A percentile compares a stretch with the other conserved stretches of the same genome.
These are phyloP conservation scores for Orgyia antiqua DNA, from an alignment of 2,888 invertebrate genomes.

Conservation along the genomic window DNA sequence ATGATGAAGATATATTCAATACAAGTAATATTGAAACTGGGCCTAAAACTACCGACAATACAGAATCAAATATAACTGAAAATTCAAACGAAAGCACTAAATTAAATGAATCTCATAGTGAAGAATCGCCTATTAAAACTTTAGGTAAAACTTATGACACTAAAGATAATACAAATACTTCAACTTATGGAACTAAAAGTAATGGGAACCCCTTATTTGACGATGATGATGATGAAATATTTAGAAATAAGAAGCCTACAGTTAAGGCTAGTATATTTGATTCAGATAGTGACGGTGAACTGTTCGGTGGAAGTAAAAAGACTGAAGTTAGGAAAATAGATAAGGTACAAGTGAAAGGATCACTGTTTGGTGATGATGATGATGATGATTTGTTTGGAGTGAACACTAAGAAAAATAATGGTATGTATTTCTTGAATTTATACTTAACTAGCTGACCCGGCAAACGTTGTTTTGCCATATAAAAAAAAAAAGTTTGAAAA, in stretches of 20 bases:
- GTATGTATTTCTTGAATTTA: conserved; percentile 37
- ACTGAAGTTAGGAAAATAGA: conserved; percentile 18
- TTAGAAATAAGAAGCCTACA: conserved; percentile 31
- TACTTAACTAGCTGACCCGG: no score
- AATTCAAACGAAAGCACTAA: background rate
- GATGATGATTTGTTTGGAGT: conserved; percentile 54
- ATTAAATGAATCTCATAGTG: no score
- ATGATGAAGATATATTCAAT: conserved; percentile 64
- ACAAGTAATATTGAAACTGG: conserved; percentile 16
- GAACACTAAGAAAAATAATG: conserved; percentile 32
- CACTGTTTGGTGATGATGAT: conserved; percentile 58
- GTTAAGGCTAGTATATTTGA: conserved; percentile 41
- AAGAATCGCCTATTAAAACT: conserved; percentile 10
- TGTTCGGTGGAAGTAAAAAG: conserved; percentile 35
- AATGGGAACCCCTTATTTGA: conserved; percentile 40
- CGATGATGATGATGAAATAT: conserved; percentile 48
- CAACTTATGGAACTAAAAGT: no score
- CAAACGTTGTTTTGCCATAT: no score
- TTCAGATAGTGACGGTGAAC: conserved; percentile 56
- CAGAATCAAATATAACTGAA: background rate
- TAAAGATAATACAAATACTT: no score
- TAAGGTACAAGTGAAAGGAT: conserved; percentile 29
- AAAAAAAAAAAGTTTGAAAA: no score
- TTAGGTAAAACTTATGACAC: conserved; percentile 13
- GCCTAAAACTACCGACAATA: background rate